These are phyloP conservation scores for Cryptocephalus primarius DNA, from an alignment of 2,888 invertebrate genomes.

Conservation along the genomic window DNA sequence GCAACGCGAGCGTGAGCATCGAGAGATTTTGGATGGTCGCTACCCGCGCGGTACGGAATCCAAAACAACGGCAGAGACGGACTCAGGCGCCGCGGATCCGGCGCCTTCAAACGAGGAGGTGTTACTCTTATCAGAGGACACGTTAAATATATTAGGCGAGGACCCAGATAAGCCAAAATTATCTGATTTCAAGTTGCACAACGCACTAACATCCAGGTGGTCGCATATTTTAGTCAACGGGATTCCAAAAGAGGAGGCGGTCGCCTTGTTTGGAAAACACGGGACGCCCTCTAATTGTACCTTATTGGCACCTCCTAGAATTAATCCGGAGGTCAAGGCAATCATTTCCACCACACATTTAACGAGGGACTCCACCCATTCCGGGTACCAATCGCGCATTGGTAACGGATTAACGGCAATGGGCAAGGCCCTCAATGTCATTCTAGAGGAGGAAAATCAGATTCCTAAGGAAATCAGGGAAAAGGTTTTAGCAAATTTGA, in stretches of 20 bases:
- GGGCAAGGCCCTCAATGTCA: conserved; percentile 2
- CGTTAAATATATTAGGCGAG: conserved; percentile 1
- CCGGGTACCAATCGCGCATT: conserved; percentile 3
- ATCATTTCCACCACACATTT: not conserved
- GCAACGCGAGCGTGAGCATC: too few species aligned
- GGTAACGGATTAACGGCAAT: conserved; percentile 4
- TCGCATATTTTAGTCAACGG: not conserved
- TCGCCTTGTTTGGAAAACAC: not conserved
- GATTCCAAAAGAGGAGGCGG: not conserved
- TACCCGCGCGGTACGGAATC: too few species aligned
- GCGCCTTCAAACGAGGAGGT: too few species aligned
- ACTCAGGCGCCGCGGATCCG: too few species aligned
- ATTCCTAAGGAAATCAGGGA: conserved; percentile 1
- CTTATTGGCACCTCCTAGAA: not conserved
- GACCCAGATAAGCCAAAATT: not conserved
- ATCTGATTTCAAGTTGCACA: not conserved
- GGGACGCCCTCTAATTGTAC: not conserved
- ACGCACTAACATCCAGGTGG: conserved; percentile 1
- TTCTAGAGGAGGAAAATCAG: conserved; percentile 2
- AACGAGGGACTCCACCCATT: conserved; percentile 3
- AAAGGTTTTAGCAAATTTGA: conserved; percentile 2
- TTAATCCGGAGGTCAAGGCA: conserved; percentile 1
- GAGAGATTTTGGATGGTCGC: too few species aligned
- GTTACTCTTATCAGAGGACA: not conserved
- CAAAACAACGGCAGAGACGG: too few species aligned